phyloP scores from a whole-genome alignment of 1,140 invertebrate species.

The Nomia melanderi region DNA sequence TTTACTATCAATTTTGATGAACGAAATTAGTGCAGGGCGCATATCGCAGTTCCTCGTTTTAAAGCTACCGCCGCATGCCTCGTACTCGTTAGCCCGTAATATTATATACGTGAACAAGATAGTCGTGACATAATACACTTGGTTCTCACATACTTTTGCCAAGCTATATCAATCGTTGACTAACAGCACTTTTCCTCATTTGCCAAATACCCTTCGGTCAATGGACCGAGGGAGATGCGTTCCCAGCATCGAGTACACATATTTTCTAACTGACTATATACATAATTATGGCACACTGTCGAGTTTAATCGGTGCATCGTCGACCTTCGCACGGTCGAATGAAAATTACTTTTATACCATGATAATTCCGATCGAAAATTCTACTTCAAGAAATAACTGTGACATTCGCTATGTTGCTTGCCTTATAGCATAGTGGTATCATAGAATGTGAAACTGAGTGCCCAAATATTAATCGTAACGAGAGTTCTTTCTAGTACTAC shows the following conservation, averaged over 20 bases:
- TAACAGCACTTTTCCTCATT: conserved; percentile 6
- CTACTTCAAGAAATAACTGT: not conserved
- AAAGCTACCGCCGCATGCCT: conserved; percentile 8
- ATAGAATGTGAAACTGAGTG: not conserved
- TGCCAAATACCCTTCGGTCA: conserved; percentile 12
- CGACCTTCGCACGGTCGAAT: not conserved
- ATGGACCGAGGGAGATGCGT: conserved; percentile 3
- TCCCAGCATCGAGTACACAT: conserved; percentile 7
- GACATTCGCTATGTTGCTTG: not conserved
- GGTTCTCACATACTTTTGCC: conserved; percentile 8
- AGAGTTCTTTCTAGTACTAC: too few relatives aligned
- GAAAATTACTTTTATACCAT: not conserved
- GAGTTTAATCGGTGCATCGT: conserved; percentile 24
- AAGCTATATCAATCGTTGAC: not conserved
- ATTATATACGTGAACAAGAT: not conserved
- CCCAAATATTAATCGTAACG: too few relatives aligned
- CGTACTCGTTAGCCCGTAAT: not conserved
- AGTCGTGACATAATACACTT: not conserved
- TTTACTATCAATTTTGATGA: conserved; percentile 2
- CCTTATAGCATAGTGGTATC: not conserved
- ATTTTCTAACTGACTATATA: conserved; percentile 12
- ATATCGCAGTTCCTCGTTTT: not conserved
- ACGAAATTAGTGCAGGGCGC: not conserved
- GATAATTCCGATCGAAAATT: not conserved
- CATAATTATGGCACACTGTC: conserved; percentile 1